Evolutionary conservation across 2,888 invertebrate species (phyloP), one percentile per base, ranked within the genome.

Genomic region (Venustoraphidia nigricollis): DNA sequence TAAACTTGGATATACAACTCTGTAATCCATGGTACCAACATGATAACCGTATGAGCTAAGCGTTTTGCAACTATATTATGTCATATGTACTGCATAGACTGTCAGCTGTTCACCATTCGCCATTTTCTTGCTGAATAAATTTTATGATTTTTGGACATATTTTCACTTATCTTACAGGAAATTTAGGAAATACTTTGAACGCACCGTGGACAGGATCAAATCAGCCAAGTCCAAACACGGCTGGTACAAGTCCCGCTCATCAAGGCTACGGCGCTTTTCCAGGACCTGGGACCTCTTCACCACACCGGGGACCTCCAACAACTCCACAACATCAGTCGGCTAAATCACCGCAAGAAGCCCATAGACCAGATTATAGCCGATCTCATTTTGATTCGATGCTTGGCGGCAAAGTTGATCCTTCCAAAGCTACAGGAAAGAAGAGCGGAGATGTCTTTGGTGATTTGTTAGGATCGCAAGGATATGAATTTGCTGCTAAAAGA

Each of bases 401-500:
- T 37, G 54, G 58, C 45, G 39, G 45, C 44, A 48, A 55, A 53
- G 43, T 47, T 49, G 4, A 47, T 14, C 9, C 38, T 50, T 58
- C 69, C 0, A 67, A 69, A 0, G 60, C 59, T 0, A 69, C 68
- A 10, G 72, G 71, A 0, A 71, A 66, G 54, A 74, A 73, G 56
- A 62, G 74, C 0, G 71, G 68, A 9, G 88, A 93, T 62, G 83
- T 91, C 34, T 95, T 95, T 67, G 92, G 87, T 14, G 94, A 95
- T 65, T 70, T 95, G 13, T 70, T 95, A 9, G 94, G 93, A 10
- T 86, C 84, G 55, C 92, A 92, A 62, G 90, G 89, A 0, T 93
- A 92, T 61, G 81, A 82, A 53, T 90, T 91, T 66, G 69, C 77
- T 8, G 80, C 81, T 43, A 84, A 82, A 58, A 75, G 71, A 52